Base-by-base conservation (phyloP, 1,140 invertebrate species). In the Lepidurus apus region DNA sequence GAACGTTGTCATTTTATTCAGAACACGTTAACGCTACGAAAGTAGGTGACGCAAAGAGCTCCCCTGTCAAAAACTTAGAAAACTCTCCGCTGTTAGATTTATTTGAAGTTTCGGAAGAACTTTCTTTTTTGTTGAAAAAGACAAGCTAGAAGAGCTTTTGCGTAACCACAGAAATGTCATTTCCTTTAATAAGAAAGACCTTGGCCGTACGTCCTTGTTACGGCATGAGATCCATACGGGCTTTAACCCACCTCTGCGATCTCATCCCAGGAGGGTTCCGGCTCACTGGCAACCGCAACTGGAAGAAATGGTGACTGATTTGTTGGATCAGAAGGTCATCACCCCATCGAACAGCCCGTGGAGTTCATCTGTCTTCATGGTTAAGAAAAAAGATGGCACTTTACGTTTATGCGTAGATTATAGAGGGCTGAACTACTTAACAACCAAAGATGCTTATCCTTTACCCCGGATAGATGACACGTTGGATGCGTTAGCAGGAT, bases 341-440 rank as follows among this genome's bases (percentile, higher is more conserved):
- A 83, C 85, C 80, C 84, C 85, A 0, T 84, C 84, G 7, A 81
- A 82, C 0, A 85, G 83, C 13, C 81, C 85, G 0, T 90, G 87
- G 85, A 81, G 84, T 10, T 84, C 84, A 0, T 87, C 86, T 0
- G 81, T 87, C 0, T 84, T 89, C 0, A 75, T 89, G 17, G 85
- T 88, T 0, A 82, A 83, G 80, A 91, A 90, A 79, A 87, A 87
- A 45, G 85, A 88, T 78, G 84, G 84, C 2, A 80, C 80, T 0
- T 80, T 81, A 1, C 75, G 87, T 11, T 87, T 88, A 76, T 88
- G 87, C 82, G 80, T 89, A 0, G 87, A 90, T 81, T 89, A 85
- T 80, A 80, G 87, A 9, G 42, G 77, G 9, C 79, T 88, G 0
- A 88, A 88, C 81, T 17, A 26, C 0, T 76, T 84, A 1, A 86